phyloP scores from a whole-genome alignment of 1,140 invertebrate genomes.

The Macrobrachium rosenbergii region DNA sequence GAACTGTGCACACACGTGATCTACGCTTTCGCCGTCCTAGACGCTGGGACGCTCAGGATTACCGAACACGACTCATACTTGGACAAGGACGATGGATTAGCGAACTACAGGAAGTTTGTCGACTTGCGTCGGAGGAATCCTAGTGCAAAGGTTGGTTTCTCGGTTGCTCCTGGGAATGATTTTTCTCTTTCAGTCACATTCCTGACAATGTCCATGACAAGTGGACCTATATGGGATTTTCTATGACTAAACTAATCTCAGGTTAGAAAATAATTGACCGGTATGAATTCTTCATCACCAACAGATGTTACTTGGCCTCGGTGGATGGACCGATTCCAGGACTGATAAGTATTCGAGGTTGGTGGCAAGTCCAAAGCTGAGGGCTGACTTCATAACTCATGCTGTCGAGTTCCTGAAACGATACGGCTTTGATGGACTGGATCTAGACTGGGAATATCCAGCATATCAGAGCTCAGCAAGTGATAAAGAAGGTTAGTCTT shows the following conservation, averaged over 20 bases:
- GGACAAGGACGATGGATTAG: slow-evolving; percentile 85
- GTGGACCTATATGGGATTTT: too few species aligned
- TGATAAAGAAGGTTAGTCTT: slow-evolving; percentile 21
- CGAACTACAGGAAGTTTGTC: slow-evolving; percentile 19
- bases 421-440: slow-evolving; percentile 32
- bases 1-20: slow-evolving; percentile 87
- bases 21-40: slow-evolving; percentile 88
- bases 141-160: background rate
- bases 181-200: background rate
- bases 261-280: background rate
- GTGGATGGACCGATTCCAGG: slow-evolving; percentile 89
- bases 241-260: background rate
- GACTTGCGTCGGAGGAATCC: slow-evolving; percentile 70
- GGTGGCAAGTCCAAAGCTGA: slow-evolving; percentile 70
- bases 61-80: slow-evolving; percentile 87
- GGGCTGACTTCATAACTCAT: slow-evolving; percentile 24
- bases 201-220: too few species aligned
- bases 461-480: background rate
- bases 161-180: background rate
- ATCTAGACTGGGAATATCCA: slow-evolving; percentile 39
- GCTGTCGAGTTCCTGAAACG: slow-evolving; percentile 20
- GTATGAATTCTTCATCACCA: slow-evolving; percentile 69
- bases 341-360: slow-evolving; percentile 86
- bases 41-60: slow-evolving; percentile 80
- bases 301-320: slow-evolving; percentile 80